Evolutionary conservation across 2,113 vertebrate species (phyloP).

Genomic region (Microcebus lehilahytsara): DNA sequence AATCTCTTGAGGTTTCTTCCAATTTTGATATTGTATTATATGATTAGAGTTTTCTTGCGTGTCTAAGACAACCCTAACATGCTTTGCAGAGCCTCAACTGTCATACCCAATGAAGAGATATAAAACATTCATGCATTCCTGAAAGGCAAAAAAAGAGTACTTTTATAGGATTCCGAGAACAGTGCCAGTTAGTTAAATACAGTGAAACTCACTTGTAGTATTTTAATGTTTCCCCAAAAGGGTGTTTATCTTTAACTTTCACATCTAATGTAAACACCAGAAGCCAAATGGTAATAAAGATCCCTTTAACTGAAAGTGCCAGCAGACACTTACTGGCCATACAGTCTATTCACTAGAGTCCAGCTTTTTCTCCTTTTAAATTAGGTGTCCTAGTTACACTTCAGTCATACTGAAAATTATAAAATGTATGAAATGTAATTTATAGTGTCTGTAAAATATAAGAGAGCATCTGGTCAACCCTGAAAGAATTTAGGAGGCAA

Average conservation of each 20-base stretch:
- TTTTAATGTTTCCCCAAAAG: conserved; percentile 65
- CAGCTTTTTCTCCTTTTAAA: conserved; percentile 51
- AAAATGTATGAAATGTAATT: conserved; percentile 63
- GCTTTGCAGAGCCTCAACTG: neutral
- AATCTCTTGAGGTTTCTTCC: neutral
- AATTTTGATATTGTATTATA: neutral
- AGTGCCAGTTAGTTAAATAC: conserved; percentile 63
- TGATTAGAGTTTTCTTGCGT: neutral
- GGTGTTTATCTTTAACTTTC: conserved; percentile 60
- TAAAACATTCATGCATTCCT: neutral
- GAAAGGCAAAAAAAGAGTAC: neutral
- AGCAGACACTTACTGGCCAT: neutral
- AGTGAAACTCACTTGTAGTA: conserved; percentile 55
- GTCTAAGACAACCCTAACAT: neutral
- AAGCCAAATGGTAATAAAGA: conserved; percentile 64
- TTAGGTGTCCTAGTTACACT: conserved; percentile 42
- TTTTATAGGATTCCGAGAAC: conserved; percentile 51
- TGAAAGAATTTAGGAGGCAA: neutral
- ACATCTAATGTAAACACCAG: conserved; percentile 67
- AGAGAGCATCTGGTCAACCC: conserved; percentile 53
- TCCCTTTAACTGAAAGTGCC: conserved; percentile 7
- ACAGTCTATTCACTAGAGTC: neutral
- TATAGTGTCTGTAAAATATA: conserved; percentile 58
- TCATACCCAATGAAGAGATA: neutral
- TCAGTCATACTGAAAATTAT: conserved; percentile 45